These are phyloP conservation scores for Trypoxylon attenuatum DNA, from an alignment of 2,888 invertebrate species.

Conservation along the genomic window DNA sequence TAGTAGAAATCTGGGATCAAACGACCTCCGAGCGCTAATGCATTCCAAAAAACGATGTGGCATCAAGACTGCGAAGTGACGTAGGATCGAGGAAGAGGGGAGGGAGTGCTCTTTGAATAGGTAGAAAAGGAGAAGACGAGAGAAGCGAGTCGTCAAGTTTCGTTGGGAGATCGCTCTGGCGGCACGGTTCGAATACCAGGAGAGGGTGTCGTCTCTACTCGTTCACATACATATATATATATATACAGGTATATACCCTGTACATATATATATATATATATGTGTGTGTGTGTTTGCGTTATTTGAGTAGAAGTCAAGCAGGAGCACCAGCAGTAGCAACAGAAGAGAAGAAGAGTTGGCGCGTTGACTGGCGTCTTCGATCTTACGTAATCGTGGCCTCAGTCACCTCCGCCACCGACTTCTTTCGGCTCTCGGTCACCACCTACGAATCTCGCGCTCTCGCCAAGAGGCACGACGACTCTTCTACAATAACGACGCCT, in stretches of 20 bases:
- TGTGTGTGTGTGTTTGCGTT: too few relatives aligned
- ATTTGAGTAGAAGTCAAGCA: neutral
- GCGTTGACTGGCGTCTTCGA: constrained; percentile 30
- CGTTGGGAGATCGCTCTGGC: constrained; percentile 37
- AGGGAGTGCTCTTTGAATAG: constrained; percentile 7
- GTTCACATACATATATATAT: too few relatives aligned
- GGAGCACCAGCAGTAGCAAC: neutral
- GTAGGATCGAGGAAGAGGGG: neutral
- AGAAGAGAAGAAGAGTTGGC: neutral
- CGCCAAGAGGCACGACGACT: too few relatives aligned
- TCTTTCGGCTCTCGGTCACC: constrained; percentile 16
- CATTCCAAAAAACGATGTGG: too few relatives aligned
- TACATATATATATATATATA: too few relatives aligned
- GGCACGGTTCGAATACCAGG: constrained; percentile 28
- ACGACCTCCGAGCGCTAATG: too few relatives aligned
- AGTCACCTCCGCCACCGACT: neutral
- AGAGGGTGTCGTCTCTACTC: constrained; percentile 7
- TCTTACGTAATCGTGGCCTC: constrained; percentile 40
- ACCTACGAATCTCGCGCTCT: constrained; percentile 32
- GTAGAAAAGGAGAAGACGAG: constrained; percentile 1
- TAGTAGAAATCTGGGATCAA: too few relatives aligned
- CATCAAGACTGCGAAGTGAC: too few relatives aligned
- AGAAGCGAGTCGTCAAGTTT: constrained; percentile 25
- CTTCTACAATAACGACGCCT: too few relatives aligned
- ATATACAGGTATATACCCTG: too few relatives aligned